Evolutionary conservation across 1,140 invertebrate genomes (phyloP).

Genomic region (Lamellibrachia luymesi): DNA sequence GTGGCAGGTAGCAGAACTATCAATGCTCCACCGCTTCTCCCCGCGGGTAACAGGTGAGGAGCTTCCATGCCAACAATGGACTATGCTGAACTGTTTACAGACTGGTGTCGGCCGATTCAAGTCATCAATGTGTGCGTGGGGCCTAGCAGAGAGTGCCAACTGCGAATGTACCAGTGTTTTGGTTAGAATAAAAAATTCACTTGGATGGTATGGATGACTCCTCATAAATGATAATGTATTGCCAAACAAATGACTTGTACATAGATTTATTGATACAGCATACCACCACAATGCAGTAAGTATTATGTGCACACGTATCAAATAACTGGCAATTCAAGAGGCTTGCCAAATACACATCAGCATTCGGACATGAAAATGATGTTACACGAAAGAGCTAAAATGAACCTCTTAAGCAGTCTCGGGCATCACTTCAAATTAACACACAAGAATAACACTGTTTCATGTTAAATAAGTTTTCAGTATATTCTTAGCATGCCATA

Average conservation of each 20-base stretch:
- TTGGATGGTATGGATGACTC: no score
- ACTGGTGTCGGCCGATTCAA: no score
- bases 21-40: no score
- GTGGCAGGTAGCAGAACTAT: no score
- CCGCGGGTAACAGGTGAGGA: no score
- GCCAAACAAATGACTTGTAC: neutral
- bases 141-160: no score
- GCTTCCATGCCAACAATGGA: no score
- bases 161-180: no score
- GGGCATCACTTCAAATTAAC: neutral
- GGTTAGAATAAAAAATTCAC: no score
- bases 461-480: neutral
- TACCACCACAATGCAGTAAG: neutral
- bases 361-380: neutral
- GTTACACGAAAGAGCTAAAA: neutral
- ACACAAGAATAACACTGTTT: neutral
- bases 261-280: neutral
- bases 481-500: neutral
- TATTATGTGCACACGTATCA: neutral
- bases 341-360: neutral
- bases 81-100: no score
- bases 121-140: no score
- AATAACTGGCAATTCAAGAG: neutral
- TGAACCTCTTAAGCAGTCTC: neutral
- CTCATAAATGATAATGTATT: neutral